Base-by-base conservation (phyloP, 2,888 invertebrate genomes). In the Patella pellucida region DNA sequence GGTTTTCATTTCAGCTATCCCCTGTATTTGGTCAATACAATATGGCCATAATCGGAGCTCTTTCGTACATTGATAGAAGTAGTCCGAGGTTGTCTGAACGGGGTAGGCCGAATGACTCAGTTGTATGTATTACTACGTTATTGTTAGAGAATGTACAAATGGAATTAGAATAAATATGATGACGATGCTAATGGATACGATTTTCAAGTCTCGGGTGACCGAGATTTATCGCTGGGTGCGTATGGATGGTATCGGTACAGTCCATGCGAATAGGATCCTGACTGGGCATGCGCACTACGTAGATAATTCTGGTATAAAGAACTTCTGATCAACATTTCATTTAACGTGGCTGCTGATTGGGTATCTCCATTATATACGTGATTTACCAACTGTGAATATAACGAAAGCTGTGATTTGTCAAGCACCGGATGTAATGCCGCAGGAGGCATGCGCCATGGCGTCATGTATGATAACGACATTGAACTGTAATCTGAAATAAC, bases 311-410 rank as follows among this genome's bases (percentile, higher is more conserved):
- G 68, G 52, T 73, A 73, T 50, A 73, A 19, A 19, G 73, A 68
- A 23, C 68, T 73, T 51, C 73, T 19, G 27, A 73, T 73, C 68
- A 73, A 23, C 73, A 73, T 73, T 27, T 73, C 73, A 41, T 73
- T 73, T 19, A 73, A 31, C 5, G 73, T 51, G 27, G 68, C 52
- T n/a, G 54, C 69, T 31, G 70, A 69, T 56, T 74, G 69, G 56
- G 54, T 69, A 19, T 74, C 74, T 9, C 16, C 31, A 41, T 56
- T 41, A 16, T 62, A 62, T 12, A 62, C 62, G 19, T 62, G 62
- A 19, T 62, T 62, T 12, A 62, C 62, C 19, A 62, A 23, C 19
- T 62, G 62, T 62, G 62, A 23, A 23, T 62, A 62, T 23, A 62
- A 23, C 19, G 62, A 23, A 7, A 62, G 19, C 62, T 62, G 62